Evolutionary conservation across 2,888 invertebrate genomes (phyloP), one percentile per base, ranked within the genome.

Genomic region (Pristionchus maxplancki): DNA sequence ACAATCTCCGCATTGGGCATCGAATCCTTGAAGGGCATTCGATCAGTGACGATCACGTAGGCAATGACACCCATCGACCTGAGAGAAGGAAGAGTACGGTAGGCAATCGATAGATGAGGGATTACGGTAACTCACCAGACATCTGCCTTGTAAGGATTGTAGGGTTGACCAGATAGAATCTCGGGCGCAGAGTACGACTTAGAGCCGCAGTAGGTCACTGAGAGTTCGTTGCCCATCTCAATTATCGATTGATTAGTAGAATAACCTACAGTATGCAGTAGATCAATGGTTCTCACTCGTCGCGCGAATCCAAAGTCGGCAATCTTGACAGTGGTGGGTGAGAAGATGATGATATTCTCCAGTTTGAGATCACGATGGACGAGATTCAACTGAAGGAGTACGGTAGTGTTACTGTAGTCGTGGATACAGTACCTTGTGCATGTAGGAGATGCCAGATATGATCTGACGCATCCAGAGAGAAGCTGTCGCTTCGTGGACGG

Each of bases 311-410:
- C 95, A 89, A 95, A 95, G 92, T 95, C 95, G 89, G 95, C 95
- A 6, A 95, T 93, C 90, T 95, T 95, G 89, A 95, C 94, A 88
- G 92, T 93, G 90, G 95, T 95, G 8, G 91, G 90, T 6, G 53
- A 37, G 81, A 95, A 92, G n/a, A 95, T 92, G n/a, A 95, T 93
- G 90, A 95, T 95, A 92, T 95, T 95, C 91, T 95, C 95, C 64
- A 95, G 93, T 91, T 95, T 95, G 82, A 95, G 92, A 90, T 95
- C 95, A n/a, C 95, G 91, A 90, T 95, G 95, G 1, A 95, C 94
- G 24, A 95, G 95, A 88, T 94, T 93, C 83, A 91, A 92, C 85
- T 92, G 87, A 71, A 24, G 24, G 50, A 31, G 17, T 85, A 85
- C 64, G 62, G 64, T 64, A 62, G 24, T 31, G 50, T 15, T 53